These are phyloP conservation scores for Streblospio benedicti DNA, from an alignment of 1,140 invertebrate species.

Conservation along the genomic window DNA sequence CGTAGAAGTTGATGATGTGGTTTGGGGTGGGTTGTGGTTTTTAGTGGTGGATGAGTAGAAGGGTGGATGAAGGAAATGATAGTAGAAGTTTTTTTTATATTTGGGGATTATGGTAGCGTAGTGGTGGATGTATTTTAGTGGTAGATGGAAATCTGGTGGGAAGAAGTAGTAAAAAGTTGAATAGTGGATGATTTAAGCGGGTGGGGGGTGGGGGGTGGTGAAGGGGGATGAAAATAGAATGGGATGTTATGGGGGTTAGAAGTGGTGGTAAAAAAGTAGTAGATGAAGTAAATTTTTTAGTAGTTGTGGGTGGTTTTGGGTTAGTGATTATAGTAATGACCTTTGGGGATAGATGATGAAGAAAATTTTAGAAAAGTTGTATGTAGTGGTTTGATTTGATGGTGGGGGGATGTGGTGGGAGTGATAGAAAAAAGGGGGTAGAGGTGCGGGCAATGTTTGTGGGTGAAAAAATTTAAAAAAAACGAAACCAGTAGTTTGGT, in stretches of 20 bases:
- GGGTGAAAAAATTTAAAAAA: neutral
- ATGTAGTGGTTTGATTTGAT: neutral
- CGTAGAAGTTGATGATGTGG: neutral
- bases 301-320: neutral
- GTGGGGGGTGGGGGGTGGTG: neutral
- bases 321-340: neutral
- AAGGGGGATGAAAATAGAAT: neutral
- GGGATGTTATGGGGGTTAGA: neutral
- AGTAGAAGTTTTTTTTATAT: neutral
- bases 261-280: neutral
- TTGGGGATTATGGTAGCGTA: too few relatives aligned
- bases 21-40: neutral
- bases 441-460: neutral
- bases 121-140: too few relatives aligned
- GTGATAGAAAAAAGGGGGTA: neutral
- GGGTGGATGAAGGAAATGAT: too few relatives aligned
- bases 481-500: neutral
- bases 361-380: neutral
- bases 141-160: too few relatives aligned
- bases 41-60: neutral
- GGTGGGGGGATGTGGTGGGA: neutral
- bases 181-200: neutral
- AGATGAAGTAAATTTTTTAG: neutral
- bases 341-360: neutral
- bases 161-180: too few relatives aligned